Base-by-base conservation (phyloP, 2,888 invertebrate genomes). In the Drosophila barbarae region DNA sequence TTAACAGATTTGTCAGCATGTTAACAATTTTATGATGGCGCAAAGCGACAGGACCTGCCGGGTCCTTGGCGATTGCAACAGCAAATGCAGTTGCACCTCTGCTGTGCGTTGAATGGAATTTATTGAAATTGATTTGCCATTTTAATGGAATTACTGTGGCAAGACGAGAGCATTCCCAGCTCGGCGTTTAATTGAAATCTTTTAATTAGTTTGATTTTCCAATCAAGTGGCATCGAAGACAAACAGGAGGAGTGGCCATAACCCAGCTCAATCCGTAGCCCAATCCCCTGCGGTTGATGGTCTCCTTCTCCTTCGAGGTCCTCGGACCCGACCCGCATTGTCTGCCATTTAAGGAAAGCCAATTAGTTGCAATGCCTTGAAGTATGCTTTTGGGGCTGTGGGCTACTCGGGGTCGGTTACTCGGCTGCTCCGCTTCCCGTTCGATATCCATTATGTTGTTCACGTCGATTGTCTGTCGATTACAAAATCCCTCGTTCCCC, bases 171-270 rank as follows among this genome's bases (percentile, higher is more conserved):
- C 83, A 81, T 66, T 69, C 66, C 70, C 79, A 61, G 83, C 69
- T 73, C 71, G 59, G 64, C 69, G 58, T 73, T 87, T 86, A 84
- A 87, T 87, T 86, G 86, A 85, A 82, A 84, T 77, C 86, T 84
- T 85, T 86, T 86, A 87, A 87, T 87, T 87, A 87, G 86, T 85
- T 86, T 85, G 86, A 85, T 86, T 87, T 76, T 77, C 82, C 77
- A 84, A 85, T 85, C 85, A 85, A 76, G 74, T 76, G 84, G 71
- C 71, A 73, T 50, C 52, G 56, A 65, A 78, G 53, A 61, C 55
- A 58, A 55, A 56, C 44, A 69, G 42, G 39, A 57, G 47, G 30
- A 69, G 56, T 47, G 64, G 38, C 63, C 38, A 47, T 39, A 34
- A 32, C 49, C 49, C 38, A 26, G 13, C 39, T 38, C 46, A 46